Percentiles rank a stretch among this genome's conserved stretches.
Evolutionary conservation across 1,140 invertebrate genomes (phyloP).

Genomic region (Drosophila cardini): DNA sequence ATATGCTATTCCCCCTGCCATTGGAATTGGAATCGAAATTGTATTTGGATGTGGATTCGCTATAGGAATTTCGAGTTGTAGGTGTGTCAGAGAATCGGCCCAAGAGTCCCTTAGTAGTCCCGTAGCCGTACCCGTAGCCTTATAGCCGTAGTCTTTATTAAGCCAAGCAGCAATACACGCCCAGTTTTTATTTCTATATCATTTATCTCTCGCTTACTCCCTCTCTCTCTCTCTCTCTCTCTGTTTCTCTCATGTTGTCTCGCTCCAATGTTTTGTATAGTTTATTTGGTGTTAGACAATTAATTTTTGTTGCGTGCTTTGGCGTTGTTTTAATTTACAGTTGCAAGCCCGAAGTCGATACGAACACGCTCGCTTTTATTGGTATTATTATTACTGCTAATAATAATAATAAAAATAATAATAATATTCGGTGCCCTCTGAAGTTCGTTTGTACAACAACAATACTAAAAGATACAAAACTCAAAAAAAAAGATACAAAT

Average conservation of each 20-base stretch:
- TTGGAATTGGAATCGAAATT: slow-evolving; percentile 17
- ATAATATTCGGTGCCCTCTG: slow-evolving; percentile 38
- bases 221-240: background rate
- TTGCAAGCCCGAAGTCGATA: slow-evolving; percentile 51
- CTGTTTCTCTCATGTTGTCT: slow-evolving; percentile 25
- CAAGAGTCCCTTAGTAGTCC: slow-evolving; percentile 26
- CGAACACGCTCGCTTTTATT: slow-evolving; percentile 55
- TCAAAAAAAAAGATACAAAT: background rate
- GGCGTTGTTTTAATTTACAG: slow-evolving; percentile 83
- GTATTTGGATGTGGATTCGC: background rate
- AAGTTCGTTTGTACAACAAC: background rate
- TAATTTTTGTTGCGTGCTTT: slow-evolving; percentile 83
- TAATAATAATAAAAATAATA: slow-evolving; percentile 60
- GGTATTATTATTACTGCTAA: slow-evolving; percentile 30
- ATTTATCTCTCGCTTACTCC: slow-evolving; percentile 3
- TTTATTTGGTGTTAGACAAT: slow-evolving; percentile 84
- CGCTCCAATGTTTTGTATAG: slow-evolving; percentile 42
- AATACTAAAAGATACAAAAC: background rate
- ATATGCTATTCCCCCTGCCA: slow-evolving; percentile 10
- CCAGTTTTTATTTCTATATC: slow-evolving; percentile 55
- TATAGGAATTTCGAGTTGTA: slow-evolving; percentile 43
- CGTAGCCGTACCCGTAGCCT: slow-evolving; percentile 16
- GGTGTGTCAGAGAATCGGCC: slow-evolving; percentile 56
- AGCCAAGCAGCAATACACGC: slow-evolving; percentile 45
- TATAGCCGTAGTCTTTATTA: slow-evolving; percentile 35